These are phyloP conservation scores for Smittia aterrima DNA, from an alignment of 2,888 invertebrate genomes.

Conservation along the genomic window DNA sequence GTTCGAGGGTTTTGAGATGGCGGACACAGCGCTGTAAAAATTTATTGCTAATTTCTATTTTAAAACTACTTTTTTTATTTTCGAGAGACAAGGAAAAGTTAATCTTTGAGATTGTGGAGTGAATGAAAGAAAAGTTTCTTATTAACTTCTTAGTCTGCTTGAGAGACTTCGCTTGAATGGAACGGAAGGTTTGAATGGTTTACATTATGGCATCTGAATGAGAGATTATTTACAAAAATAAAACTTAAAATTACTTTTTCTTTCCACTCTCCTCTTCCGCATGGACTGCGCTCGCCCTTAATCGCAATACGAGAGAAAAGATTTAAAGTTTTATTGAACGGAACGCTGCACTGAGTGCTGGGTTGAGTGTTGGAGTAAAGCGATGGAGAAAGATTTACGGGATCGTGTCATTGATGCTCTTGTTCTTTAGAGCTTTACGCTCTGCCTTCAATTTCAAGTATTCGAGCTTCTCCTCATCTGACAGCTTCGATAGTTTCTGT, in stretches of 20 bases:
- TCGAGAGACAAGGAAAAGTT: neutral
- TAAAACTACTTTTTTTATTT: neutral
- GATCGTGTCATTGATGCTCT: slow-evolving; percentile 33
- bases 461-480: slow-evolving; percentile 26
- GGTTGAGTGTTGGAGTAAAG: neutral
- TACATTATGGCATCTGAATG: neutral
- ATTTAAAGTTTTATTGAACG: neutral
- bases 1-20: neutral
- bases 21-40: neutral
- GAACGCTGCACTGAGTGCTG: neutral
- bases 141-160: too few relatives aligned
- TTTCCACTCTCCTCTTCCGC: neutral
- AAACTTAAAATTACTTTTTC: slow-evolving; percentile 13
- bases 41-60: neutral
- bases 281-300: neutral
- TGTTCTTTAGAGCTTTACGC: slow-evolving; percentile 16
- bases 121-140: neutral
- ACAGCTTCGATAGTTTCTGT: slow-evolving; percentile 21
- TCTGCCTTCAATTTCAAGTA: slow-evolving; percentile 27
- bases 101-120: neutral
- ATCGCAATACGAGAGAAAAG: neutral
- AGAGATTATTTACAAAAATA: slow-evolving; percentile 15
- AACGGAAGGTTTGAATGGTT: neutral
- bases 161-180: neutral
- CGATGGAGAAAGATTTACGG: slow-evolving; percentile 12